Percentiles rank a stretch among this genome's conserved stretches.
phyloP scores from a whole-genome alignment of 2,888 invertebrate species.

The Alentia gelatinosa region DNA sequence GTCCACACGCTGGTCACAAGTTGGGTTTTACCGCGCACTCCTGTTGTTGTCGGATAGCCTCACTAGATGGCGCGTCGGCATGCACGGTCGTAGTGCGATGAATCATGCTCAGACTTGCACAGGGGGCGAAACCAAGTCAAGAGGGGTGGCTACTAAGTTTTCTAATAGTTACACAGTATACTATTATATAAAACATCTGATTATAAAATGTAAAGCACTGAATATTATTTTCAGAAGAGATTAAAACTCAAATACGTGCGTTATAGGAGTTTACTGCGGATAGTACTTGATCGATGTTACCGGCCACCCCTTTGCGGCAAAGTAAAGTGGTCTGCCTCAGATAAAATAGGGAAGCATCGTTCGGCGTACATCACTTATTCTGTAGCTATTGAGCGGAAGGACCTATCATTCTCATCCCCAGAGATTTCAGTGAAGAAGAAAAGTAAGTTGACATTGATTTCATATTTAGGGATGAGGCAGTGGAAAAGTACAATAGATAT shows the following conservation, averaged over 20 bases:
- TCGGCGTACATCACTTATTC: background rate
- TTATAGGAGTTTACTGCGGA: background rate
- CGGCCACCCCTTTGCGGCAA: background rate
- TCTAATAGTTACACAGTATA: too few relatives aligned
- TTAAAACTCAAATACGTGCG: too few relatives aligned
- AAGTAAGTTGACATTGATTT: background rate
- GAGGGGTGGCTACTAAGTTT: slow-evolving; percentile 47
- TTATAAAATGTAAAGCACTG: too few relatives aligned
- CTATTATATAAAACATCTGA: too few relatives aligned
- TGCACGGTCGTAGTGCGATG: background rate
- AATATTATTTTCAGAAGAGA: too few relatives aligned
- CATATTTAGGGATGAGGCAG: too few relatives aligned
- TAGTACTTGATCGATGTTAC: too few relatives aligned
- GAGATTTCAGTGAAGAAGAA: background rate
- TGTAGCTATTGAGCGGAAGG: background rate
- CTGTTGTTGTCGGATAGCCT: background rate
- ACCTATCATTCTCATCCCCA: background rate
- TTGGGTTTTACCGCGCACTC: background rate
- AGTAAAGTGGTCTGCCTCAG: background rate
- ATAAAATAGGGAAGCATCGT: too few relatives aligned
- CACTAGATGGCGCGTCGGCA: background rate
- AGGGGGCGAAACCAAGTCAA: background rate
- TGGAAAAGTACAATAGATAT: too few relatives aligned
- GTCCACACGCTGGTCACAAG: background rate
- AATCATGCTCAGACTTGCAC: slow-evolving; percentile 38